phyloP scores from a whole-genome alignment of 92 coral and sea anemone species.

The Paramuricea clavata region DNA sequence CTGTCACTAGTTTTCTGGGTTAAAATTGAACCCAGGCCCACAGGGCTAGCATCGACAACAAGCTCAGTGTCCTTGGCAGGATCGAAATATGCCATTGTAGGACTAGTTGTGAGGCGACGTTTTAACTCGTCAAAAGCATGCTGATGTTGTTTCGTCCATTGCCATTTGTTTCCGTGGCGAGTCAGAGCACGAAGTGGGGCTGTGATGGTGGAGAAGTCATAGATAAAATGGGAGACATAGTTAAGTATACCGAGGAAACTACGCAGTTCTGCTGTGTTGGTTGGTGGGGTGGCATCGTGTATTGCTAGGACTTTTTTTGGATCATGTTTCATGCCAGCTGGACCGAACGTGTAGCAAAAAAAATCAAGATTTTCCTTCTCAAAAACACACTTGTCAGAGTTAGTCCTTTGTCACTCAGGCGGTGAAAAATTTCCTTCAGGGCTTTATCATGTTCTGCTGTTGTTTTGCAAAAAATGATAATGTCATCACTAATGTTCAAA shows the following conservation, averaged over 20 bases:
- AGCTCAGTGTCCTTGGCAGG: slow-evolving; percentile 45
- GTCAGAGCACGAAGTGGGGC: slow-evolving; percentile 45
- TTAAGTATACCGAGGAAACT: slow-evolving; percentile 55
- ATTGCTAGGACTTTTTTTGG: slow-evolving; percentile 54
- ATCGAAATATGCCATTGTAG: slow-evolving; percentile 57
- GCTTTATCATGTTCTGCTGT: slow-evolving; percentile 32
- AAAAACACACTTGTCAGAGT: slow-evolving; percentile 43
- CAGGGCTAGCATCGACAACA: slow-evolving; percentile 59
- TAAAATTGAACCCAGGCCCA: slow-evolving; percentile 49
- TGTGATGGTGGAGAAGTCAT: slow-evolving; percentile 28
- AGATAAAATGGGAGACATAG: slow-evolving; percentile 46
- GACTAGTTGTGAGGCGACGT: slow-evolving; percentile 35
- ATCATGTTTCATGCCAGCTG: slow-evolving; percentile 49
- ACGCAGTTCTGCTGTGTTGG: slow-evolving; percentile 53
- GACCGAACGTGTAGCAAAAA: slow-evolving; percentile 41
- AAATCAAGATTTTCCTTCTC: slow-evolving; percentile 45
- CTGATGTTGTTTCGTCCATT: slow-evolving; percentile 46
- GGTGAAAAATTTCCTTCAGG: slow-evolving; percentile 22
- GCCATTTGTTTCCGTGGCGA: not conserved
- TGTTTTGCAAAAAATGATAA: slow-evolving; percentile 40
- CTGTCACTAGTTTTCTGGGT: slow-evolving; percentile 46
- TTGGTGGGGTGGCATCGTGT: slow-evolving; percentile 33
- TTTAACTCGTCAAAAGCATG: slow-evolving; percentile 48
- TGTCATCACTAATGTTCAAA: slow-evolving; percentile 67
- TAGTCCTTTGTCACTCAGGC: slow-evolving; percentile 41